A percentile compares a stretch with the other conserved stretches of the same genome.
These are phyloP conservation scores for Crypturellus undulatus DNA, from an alignment of 2,113 vertebrate genomes.

Conservation along the genomic window DNA sequence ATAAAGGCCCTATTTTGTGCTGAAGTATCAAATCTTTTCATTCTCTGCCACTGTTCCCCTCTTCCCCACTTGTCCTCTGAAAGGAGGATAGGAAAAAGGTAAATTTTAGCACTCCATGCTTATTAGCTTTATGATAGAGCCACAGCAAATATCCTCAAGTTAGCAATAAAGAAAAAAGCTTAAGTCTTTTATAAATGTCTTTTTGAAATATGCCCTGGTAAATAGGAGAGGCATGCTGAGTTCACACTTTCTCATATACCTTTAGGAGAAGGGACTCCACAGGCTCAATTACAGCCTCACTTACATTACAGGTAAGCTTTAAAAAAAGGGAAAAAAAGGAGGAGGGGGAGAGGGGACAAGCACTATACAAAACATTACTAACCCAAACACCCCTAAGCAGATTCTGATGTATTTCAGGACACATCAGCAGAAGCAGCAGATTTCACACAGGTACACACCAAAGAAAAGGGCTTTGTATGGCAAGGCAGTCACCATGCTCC, in stretches of 20 bases:
- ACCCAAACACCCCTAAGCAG: not conserved
- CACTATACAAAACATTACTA: not conserved
- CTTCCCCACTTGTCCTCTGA: not conserved
- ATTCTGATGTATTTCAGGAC: not conserved
- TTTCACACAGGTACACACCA: fast-evolving
- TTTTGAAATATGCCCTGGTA: not conserved
- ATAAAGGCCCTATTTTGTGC: not conserved
- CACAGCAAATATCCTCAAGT: not conserved
- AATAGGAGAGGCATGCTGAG: not conserved
- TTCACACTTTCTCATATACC: not conserved
- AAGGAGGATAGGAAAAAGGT: fast-evolving
- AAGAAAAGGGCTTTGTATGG: fast-evolving
- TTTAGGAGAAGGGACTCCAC: not conserved
- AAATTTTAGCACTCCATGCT: not conserved
- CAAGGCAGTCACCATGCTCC: not conserved
- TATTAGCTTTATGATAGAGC: not conserved
- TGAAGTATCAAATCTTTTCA: not conserved
- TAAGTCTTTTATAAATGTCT: not conserved
- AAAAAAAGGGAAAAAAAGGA: not conserved
- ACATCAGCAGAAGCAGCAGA: not conserved
- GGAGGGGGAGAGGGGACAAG: fast-evolving
- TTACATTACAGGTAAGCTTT: not conserved
- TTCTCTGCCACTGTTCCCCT: not conserved
- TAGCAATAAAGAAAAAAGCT: not conserved
- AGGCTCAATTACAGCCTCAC: not conserved